Evolutionary conservation across 1,140 invertebrate genomes (phyloP), one percentile per base, ranked within the genome.

Genomic region (Macrocentrus cingulum): DNA sequence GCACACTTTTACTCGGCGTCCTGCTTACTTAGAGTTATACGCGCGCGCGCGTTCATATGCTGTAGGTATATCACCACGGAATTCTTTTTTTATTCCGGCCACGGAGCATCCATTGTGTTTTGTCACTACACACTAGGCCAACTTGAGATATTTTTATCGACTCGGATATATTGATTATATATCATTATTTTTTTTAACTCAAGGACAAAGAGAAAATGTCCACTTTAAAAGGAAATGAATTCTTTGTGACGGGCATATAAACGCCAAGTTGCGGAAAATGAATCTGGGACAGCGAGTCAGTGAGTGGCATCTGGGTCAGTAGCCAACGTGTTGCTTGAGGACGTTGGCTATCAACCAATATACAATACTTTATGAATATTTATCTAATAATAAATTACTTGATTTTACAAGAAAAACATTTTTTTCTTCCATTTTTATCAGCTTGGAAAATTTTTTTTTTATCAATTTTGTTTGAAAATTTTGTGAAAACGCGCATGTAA

Each of bases 1-100:
- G 71, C 77, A 80, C 74, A 80, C 77, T 80, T 80, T 80, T 80
- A 80, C 76, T 71, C 63, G 68, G 61, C 64, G 59, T 61, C 49
- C 51, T 23, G 63, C 52, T 63, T 61, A 36, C 51, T 55, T 39
- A 22, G 39, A 42, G n/a, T n/a, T n/a, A n/a, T n/a, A n/a, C n/a
- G n/a, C 29, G 42, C 46, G 39, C 20, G 41, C 22, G 22, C 18
- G 11, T 36, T 62, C n/a, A 16, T 45, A 45, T 48, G 42, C 18
- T 45, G 18, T 55, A 15, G 32, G 32, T 41, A 16, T 41, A 46
- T 13, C 53, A 46, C 18, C n/a, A n/a, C n/a, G n/a, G n/a, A 44
- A 18, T 22, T 46, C 15, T 29, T 29, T 29, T 29, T 29, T 29
- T 29, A 29, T 29, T 29, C 9, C 25, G 4, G 4, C 25, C 9